Percentiles rank a stretch among this genome's conserved stretches.
Evolutionary conservation across 2,888 invertebrate genomes (phyloP).

Genomic region (Conops quadrifasciatus): DNA sequence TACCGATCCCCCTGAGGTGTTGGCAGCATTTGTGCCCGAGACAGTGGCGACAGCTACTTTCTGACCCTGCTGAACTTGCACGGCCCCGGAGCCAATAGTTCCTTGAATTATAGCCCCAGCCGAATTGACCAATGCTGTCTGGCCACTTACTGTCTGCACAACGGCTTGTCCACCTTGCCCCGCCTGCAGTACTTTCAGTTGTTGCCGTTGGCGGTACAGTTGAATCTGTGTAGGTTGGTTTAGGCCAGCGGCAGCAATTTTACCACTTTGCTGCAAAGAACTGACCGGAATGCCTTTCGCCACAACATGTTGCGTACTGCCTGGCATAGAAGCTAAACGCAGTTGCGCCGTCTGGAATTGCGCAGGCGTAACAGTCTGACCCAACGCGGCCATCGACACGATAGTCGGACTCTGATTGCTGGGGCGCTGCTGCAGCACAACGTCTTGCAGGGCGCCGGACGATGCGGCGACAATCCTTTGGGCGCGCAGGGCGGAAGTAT

Average conservation of each 20-base stretch:
- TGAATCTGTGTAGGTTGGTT: constrained; percentile 62
- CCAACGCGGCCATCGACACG: constrained; percentile 63
- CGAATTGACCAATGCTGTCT: constrained; percentile 58
- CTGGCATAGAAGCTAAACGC: constrained; percentile 58
- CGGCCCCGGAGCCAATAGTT: constrained; percentile 54
- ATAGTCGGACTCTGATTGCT: constrained; percentile 63
- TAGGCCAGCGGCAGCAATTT: constrained; percentile 47
- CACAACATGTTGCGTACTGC: constrained; percentile 58
- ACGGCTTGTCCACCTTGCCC: constrained; percentile 54
- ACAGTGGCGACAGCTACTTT: constrained; percentile 63
- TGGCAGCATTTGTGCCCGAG: constrained; percentile 53
- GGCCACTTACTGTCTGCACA: constrained; percentile 59
- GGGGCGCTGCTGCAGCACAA: constrained; percentile 61
- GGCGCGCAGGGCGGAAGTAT: constrained; percentile 60
- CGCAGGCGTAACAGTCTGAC: constrained; percentile 55
- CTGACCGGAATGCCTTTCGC: constrained; percentile 62
- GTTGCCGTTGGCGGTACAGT: constrained; percentile 63
- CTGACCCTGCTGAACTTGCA: constrained; percentile 63
- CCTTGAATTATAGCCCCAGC: constrained; percentile 64
- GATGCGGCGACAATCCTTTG: constrained; percentile 61
- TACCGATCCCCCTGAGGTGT: constrained; percentile 54
- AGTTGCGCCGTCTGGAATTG: constrained; percentile 64
- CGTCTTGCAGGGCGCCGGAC: constrained; percentile 60
- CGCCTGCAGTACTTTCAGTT: constrained; percentile 59
- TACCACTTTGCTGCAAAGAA: constrained; percentile 60